phyloP scores from a whole-genome alignment of 53 echinoderm and acorn worm genomes.

The Patiria pectinifera region DNA sequence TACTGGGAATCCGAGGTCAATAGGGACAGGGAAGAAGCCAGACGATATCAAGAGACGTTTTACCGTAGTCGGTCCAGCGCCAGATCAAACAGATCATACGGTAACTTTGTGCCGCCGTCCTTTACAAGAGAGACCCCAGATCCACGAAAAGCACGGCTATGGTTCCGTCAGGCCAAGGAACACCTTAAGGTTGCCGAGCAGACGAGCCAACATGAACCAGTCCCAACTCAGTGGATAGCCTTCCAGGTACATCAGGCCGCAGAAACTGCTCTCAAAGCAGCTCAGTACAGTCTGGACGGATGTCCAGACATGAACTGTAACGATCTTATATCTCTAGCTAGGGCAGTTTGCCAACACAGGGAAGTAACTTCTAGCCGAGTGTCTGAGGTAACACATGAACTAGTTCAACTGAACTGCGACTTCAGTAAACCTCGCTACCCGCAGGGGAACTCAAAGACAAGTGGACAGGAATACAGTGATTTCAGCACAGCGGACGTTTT shows the following conservation, averaged over 20 bases:
- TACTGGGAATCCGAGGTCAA: slow-evolving; percentile 28
- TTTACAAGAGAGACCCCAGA: slow-evolving; percentile 47
- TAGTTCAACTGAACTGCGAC: slow-evolving; percentile 39
- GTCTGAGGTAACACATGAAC: neutral
- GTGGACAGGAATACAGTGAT: slow-evolving; percentile 34
- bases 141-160: slow-evolving; percentile 43
- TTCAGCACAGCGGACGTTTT: slow-evolving; percentile 19
- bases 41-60: slow-evolving; percentile 12
- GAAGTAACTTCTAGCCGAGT: neutral
- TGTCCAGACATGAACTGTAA: slow-evolving; percentile 1
- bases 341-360: slow-evolving; percentile 6
- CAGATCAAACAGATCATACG: neutral
- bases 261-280: slow-evolving; percentile 71
- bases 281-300: slow-evolving; percentile 55
- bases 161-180: slow-evolving; percentile 63
- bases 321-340: slow-evolving; percentile 31
- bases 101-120: slow-evolving; percentile 39
- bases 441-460: neutral
- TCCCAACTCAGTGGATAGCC: slow-evolving; percentile 40
- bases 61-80: neutral
- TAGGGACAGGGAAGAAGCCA: slow-evolving; percentile 36
- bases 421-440: slow-evolving; percentile 59
- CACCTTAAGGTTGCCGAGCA: slow-evolving; percentile 44
- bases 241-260: slow-evolving; percentile 66
- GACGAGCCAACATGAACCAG: neutral